Evolutionary conservation across 2,888 invertebrate genomes (phyloP), one percentile per base, ranked within the genome.

Genomic region (Notocelia uddmanniana): DNA sequence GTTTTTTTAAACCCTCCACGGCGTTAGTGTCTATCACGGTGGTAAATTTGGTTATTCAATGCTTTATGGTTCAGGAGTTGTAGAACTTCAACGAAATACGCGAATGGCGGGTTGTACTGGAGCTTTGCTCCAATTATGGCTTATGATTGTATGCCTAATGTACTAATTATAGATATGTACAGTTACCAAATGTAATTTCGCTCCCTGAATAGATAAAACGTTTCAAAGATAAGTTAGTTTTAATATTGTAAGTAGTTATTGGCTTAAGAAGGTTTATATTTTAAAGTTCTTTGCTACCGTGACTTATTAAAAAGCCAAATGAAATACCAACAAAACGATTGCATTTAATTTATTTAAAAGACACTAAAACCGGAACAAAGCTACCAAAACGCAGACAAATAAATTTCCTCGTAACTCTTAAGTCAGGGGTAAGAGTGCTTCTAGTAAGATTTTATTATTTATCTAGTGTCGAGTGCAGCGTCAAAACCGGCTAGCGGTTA

Each of bases 401-500:
- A 72, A 72, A 60, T 70, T 64, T 58, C 57, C 37, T 60, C 54
- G 59, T 66, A 67, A 55, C 70, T 37, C 50, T 50, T 21, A 62
- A 72, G 71, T 64, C 34, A 26, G 57, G 34, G 79, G 78, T 79
- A 76, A 80, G 76, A 76, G 79, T 80, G 75, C 84, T 85, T 83
- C 84, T 80, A 87, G 83, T 76, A 72, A 77, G 79, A 78, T 81
- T 85, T 81, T 86, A 86, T 87, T 88, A 87, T 89, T 89, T 89
- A 89, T 89, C 86, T 85, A 86, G 82, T 82, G 83, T 80, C 77
- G 78, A 81, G 80, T 81, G 81, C 83, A 79, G 74, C 90, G 91
- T 92, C 93, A 91, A 88, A 90, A 89, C 85, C 85, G 86, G 88
- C 87, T 84, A 84, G 90, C 85, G 89, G 91, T 91, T 92, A 92